Evolutionary conservation across 2,888 invertebrate genomes (phyloP), one percentile per base, ranked within the genome.

Genomic region (Acrobasis repandana): DNA sequence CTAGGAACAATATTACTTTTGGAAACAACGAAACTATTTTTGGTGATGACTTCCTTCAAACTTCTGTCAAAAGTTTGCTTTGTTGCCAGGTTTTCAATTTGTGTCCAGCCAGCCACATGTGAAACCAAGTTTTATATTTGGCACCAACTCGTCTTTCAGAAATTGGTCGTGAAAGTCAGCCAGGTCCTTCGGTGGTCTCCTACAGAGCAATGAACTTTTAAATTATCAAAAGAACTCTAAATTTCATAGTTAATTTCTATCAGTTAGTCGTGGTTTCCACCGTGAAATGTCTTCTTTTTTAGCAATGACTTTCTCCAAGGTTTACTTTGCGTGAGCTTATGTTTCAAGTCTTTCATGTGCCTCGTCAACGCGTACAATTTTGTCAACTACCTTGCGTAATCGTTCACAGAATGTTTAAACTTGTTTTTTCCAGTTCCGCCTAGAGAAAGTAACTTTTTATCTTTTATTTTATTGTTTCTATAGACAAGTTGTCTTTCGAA

Each of bases 341-440:
- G 72, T 81, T 80, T 80, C 75, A 79, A 82, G 77, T 79, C 79
- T 82, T 84, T 84, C 80, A 80, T 79, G 75, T 77, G 71, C 62
- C 71, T 69, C 71, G 73, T 72, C 71, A 69, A 69, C 72, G 69
- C 69, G 73, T 80, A 78, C 78, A 82, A 80, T 82, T 86, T 83
- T 85, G 85, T 86, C 83, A 83, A 83, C 84, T 74, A 80, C 76
- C 74, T 90, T 91, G 78, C 82, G 80, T 81, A 89, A 89, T 79
- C 79, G 68, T 70, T 74, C 68, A 77, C 76, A 67, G 73, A 79
- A 82, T 76, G 75, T 72, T 72, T 72, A 80, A 86, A 85, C 86
- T 79, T 76, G 86, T 82, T 86, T 80, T 76, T 74, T 67, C 74
- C 65, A 80, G 75, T 77, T 83, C 73, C 75, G 78, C 72, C 68